Evolutionary conservation across 2,888 invertebrate genomes (phyloP), one percentile per base, ranked within the genome.

Genomic region (Acleris laterana): DNA sequence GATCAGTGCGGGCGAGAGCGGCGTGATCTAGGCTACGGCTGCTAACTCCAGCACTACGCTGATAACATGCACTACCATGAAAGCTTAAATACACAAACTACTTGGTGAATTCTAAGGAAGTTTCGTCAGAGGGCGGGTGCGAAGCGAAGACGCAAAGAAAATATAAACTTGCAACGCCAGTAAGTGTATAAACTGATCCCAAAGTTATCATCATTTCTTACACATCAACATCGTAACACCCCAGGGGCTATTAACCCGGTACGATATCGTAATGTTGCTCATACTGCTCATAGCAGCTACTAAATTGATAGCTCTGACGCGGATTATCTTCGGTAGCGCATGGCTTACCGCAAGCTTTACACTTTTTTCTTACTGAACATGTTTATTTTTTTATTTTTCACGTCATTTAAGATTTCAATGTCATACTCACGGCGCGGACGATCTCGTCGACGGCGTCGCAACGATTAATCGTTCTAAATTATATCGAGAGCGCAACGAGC

Each of bases 1-100:
- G 66, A 57, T 60, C 60, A 70, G 70, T 72, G 72, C 58, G 63
- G 73, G 68, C 63, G 59, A 65, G 60, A 61, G 68, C 68, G 70
- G 63, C 70, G 68, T 70, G 62, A 38, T 55, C 51, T 57, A 66
- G 44, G 22, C 63, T 63, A 63, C 50, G 32, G 4, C 48, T 53
- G 44, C 25, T 46, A 17, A 49, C 51, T 42, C 59, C 55, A 22
- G 52, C 52, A 48, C 63, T 63, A 63, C 9, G 48, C 48, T 38
- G 58, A 53, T 42, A 17, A 59, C 65, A 65, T 65, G 65, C 65
- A 50, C 65, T 65, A 65, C 55, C 55, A 61, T 49, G 48, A 55
- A 65, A 65, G 65, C 65, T 56, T 5, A 49, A 64, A 53, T 1
- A 55, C 59, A 53, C 25, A n/a, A 56, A 38, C 65, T 52, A 65